Percentiles rank a stretch among this genome's conserved stretches.
Evolutionary conservation across 2,113 vertebrate genomes (phyloP).

Genomic region (crab-eating macaque (Macaca fascicularis)): T2T-MFA8v1.1 NC_088378.1:5447001-5447500

Average conservation of each 20-base stretch:
- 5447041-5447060: accelerated
- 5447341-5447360: no score
- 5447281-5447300: no score
- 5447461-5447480: neutral
- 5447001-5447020: neutral
- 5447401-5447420: neutral
- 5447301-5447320: no score
- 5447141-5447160: no score
- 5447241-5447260: no score
- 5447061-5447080: neutral
- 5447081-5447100: neutral
- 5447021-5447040: no score
- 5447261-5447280: accelerated
- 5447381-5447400: accelerated
- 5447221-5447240: neutral
- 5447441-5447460: neutral
- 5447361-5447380: accelerated
- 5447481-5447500: neutral
- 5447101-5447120: neutral
- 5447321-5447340: accelerated
- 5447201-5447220: neutral
- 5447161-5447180: neutral
- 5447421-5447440: accelerated
- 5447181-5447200: neutral
- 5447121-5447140: neutral